These are phyloP conservation scores for Onychorhynchus coronatus DNA, from an alignment of 2,113 vertebrate species.

Conservation along the genomic window DNA sequence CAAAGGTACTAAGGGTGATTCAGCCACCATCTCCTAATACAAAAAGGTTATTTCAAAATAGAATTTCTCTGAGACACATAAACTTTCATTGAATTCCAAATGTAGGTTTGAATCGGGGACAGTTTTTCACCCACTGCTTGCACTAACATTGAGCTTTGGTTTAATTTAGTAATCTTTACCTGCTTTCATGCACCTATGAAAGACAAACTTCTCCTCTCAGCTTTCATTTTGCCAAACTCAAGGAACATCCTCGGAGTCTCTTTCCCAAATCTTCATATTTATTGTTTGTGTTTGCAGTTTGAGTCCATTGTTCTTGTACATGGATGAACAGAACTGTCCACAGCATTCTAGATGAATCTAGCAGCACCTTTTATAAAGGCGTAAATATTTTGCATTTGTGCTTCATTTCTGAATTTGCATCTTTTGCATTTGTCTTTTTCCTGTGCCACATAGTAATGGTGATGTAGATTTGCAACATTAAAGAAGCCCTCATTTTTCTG, in stretches of 20 bases:
- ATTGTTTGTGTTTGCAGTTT: not conserved
- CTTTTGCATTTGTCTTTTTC: not conserved
- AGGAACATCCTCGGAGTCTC: fast-evolving
- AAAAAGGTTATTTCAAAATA: not conserved
- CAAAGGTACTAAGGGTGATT: not conserved
- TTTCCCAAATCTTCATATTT: not conserved
- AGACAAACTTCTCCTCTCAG: not conserved
- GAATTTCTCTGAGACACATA: not conserved
- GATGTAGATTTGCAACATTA: not conserved
- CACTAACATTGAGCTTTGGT: not conserved
- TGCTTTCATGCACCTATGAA: not conserved
- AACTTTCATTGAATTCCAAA: not conserved
- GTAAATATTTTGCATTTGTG: not conserved
- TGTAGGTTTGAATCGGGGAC: not conserved
- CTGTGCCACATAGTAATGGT: not conserved
- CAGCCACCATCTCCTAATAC: not conserved
- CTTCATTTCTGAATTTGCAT: not conserved
- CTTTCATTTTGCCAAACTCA: not conserved
- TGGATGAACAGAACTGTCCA: not conserved
- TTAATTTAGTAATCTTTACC: not conserved
- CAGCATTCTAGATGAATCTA: not conserved
- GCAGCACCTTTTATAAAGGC: not conserved
- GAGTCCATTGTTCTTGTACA: not conserved
- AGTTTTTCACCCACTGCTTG: not conserved
- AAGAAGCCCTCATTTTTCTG: not conserved